A percentile compares a stretch with the other conserved stretches of the same genome.
These are phyloP conservation scores for Tenualosa ilisha DNA, from an alignment of 2,797 vertebrate species.

Conservation along the genomic window DNA sequence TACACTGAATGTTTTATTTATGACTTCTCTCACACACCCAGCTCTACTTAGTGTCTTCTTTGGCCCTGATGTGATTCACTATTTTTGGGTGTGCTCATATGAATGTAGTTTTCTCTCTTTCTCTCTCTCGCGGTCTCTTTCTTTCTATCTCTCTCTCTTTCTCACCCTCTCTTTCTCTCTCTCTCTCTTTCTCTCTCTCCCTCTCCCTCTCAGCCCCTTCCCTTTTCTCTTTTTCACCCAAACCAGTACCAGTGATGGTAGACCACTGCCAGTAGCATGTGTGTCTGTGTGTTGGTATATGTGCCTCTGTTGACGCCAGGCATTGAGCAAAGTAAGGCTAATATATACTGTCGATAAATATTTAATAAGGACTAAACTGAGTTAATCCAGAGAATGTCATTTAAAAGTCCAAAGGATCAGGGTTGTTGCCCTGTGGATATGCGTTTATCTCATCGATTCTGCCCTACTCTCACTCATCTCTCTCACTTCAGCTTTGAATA, in stretches of 20 bases:
- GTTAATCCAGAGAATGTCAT: no score
- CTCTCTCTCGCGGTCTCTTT: neutral
- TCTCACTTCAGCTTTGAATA: neutral
- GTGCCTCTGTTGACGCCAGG: neutral
- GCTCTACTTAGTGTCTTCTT: conserved; percentile 9
- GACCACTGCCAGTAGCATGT: no score
- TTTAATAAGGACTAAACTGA: no score
- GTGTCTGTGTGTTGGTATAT: neutral
- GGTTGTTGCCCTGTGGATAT: no score
- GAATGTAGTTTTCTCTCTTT: neutral
- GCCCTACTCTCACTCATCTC: neutral
- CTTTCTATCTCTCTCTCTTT: no score
- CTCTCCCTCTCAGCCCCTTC: neutral
- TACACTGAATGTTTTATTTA: conserved; percentile 17
- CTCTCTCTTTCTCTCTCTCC: neutral
- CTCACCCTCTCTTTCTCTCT: no score
- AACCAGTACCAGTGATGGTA: neutral
- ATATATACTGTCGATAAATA: no score
- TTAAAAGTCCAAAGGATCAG: no score
- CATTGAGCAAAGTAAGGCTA: no score
- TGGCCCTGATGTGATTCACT: neutral
- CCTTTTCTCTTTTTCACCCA: neutral
- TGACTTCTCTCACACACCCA: neutral
- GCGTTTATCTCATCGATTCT: neutral
- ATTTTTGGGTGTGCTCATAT: neutral